Base-by-base conservation (phyloP, 1,140 invertebrate species). In the Andrena cerasifolii region DNA sequence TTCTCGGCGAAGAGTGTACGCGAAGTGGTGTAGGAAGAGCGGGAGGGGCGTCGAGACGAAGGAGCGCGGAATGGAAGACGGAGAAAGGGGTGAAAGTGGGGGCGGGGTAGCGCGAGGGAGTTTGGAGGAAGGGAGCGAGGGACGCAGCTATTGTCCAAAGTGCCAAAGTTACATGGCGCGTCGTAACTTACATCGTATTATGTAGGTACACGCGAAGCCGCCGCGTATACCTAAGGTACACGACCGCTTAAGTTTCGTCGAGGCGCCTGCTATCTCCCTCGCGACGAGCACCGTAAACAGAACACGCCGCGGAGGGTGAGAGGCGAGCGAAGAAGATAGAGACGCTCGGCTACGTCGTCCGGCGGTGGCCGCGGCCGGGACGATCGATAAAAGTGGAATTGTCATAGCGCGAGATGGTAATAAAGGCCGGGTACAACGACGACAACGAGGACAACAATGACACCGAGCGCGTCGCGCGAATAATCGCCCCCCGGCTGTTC, bases 151-250 rank as follows among this genome's bases (percentile, higher is more conserved):
- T 87, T 87, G 85, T 87, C 85, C 85, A 87, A 87, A 87, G 86
- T 87, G 86, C 80, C 86, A 87, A 87, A 87, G 82, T 87, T 87
- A 87, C 86, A 86, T 79, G 85, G 83, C 79, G 84, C 84, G 81
- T 82, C 85, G 79, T 84, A 87, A 84, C 79, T 86, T 84, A 86
- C 84, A 79, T 82, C 84, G 84, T 85, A 86, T 86, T 86, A 86
- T 83, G 78, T 85, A 86, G 79, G 82, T 81, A 82, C 79, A 82
- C 84, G 82, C 84, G 79, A 85, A 80, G 79, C 67, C 40, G 62
- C 65, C 66, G 71, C 80, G 58, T 85, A 82, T 80, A 86, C 72
- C 74, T 74, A 86, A 85, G 84, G 84, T 86, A 86, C 84, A 86
- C 83, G 84, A 86, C 84, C 84, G 84, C 84, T 86, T 86, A 85